A percentile compares a stretch with the other conserved stretches of the same genome.
Conservation (phyloP, 2,888 invertebrate species). For the Syrphus vitripennis region DNA sequence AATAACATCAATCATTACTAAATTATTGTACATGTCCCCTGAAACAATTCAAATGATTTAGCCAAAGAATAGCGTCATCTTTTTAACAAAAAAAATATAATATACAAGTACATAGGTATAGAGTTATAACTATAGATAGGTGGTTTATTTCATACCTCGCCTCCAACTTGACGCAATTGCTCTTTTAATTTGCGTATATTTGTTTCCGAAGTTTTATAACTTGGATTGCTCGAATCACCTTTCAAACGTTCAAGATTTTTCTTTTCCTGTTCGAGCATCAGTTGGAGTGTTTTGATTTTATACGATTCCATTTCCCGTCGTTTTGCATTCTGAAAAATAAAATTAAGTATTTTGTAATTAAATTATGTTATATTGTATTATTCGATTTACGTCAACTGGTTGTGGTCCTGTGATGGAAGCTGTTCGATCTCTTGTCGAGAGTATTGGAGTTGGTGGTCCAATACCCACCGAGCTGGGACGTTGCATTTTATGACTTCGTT, state of each 20-base stretch:
- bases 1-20: conserved; percentile 39
- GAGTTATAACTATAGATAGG: not conserved
- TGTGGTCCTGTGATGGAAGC: conserved; percentile 89
- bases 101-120: not conserved
- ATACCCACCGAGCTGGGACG: conserved; percentile 81
- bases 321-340: conserved; percentile 87
- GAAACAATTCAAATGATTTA: not conserved
- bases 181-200: conserved; percentile 80
- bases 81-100: not conserved
- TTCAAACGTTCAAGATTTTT: conserved; percentile 90
- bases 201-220: conserved; percentile 80
- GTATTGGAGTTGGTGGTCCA: conserved; percentile 83
- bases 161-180: conserved; percentile 80
- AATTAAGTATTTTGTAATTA: not conserved
- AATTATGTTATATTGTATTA: not conserved
- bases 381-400: conserved; percentile 91
- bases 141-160: conserved; percentile 78
- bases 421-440: conserved; percentile 82
- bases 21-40: conserved; percentile 1
- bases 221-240: conserved; percentile 79
- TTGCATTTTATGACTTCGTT: conserved; percentile 83
- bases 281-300: conserved; percentile 90
- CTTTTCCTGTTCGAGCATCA: conserved; percentile 95
- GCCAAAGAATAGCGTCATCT: conserved; percentile 17
- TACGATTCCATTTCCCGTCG: conserved; percentile 92